These are phyloP conservation scores for Melieria picta DNA, from an alignment of 2,888 invertebrate genomes.

Conservation along the genomic window DNA sequence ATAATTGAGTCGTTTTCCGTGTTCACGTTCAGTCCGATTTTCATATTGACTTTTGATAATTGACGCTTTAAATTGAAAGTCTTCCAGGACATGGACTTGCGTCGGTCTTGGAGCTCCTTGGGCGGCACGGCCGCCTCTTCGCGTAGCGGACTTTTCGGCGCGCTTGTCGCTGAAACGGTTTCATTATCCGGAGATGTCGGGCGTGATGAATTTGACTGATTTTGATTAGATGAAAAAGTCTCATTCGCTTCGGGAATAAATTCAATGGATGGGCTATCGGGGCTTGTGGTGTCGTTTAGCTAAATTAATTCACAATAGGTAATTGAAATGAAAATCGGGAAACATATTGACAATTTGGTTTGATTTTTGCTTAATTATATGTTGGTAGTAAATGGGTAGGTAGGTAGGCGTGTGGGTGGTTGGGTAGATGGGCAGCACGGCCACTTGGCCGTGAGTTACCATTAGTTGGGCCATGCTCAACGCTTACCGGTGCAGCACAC, in stretches of 20 bases:
- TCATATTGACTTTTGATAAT: constrained; percentile 78
- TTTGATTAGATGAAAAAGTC: constrained; percentile 49
- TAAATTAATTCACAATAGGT: constrained; percentile 46
- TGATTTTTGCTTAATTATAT: too few species aligned
- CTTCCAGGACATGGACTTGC: constrained; percentile 79
- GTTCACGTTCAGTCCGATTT: constrained; percentile 57
- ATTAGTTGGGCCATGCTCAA: too few species aligned
- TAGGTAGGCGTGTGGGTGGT: too few species aligned
- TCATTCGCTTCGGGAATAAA: constrained; percentile 56
- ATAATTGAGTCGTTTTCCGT: constrained; percentile 66
- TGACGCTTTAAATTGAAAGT: constrained; percentile 84
- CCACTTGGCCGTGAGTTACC: too few species aligned
- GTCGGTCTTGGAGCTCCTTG: constrained; percentile 68
- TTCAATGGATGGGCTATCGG: constrained; percentile 60
- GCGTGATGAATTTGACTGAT: constrained; percentile 63
- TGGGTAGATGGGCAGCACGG: too few species aligned
- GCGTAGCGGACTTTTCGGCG: constrained; percentile 41
- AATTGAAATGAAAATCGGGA: constrained; percentile 37
- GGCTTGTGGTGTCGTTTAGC: constrained; percentile 55
- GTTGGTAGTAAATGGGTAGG: too few species aligned
- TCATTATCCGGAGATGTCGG: constrained; percentile 68
- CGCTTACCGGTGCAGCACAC: too few species aligned
- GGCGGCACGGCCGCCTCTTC: constrained; percentile 44
- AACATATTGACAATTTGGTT: constrained; percentile 13
- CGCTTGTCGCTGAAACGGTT: constrained; percentile 38